Evolutionary conservation across 2,888 invertebrate species (phyloP), one percentile per base, ranked within the genome.

Genomic region (Fragum sueziense): DNA sequence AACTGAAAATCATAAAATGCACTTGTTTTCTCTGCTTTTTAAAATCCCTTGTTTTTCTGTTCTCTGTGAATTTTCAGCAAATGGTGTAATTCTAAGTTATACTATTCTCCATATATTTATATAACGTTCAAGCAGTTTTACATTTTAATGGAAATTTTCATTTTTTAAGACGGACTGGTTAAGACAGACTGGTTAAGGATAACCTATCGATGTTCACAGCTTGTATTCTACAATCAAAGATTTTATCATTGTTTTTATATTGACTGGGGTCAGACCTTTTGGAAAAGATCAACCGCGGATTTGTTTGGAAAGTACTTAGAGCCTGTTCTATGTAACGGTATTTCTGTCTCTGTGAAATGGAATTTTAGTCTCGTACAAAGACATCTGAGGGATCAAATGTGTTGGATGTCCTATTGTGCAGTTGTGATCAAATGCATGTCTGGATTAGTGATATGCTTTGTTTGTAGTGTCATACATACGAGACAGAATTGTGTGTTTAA

Each of bases 191-290:
- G 47, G 47, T 47, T 4, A 47, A 47, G 47, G 57, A 33, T 70
- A 51, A 70, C 33, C 57, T 71, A 71, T 71, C 71, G 61, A 59
- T 71, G 71, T 61, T 27, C 47, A 31, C 7, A 29, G 47, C 41
- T 59, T 25, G 20, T 59, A 29, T 37, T 47, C 47, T 47, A 31
- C 34, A 65, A 73, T 62, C 65, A 73, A 73, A 65, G 62, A 62
- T 73, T 41, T 65, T 73, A 73, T 73, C 61, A 61, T 33, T 61
- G 61, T 61, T 61, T 61, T 29, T 7, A 33, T 61, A 61, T 61
- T 33, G 33, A 61, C 29, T 61, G 27, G 61, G 33, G 61, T 29
- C 33, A 29, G 57, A 61, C 61, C 61, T 61, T 20, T 61, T 57
- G 11, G 14, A 22, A 57, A 57, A 57, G 57, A 57, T 27, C 14